phyloP scores from a whole-genome alignment of 35 echinoderm and acorn worm species.

The Apostichopus californicus region DNA sequence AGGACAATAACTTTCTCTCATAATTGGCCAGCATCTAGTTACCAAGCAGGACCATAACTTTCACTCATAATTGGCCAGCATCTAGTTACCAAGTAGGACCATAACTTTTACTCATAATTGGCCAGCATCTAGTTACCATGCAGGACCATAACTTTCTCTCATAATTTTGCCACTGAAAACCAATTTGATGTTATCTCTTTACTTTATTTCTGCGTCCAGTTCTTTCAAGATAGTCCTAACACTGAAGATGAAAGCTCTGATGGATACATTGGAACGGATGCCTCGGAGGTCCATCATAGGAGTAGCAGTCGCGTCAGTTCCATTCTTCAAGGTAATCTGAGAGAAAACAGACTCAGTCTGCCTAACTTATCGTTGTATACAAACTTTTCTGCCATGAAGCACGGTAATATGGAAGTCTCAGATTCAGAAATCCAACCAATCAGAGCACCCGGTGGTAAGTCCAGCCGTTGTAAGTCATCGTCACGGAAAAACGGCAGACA shows the following conservation, averaged over 20 bases:
- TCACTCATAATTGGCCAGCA: too few species aligned
- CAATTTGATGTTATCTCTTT: too few species aligned
- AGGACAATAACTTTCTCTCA: too few species aligned
- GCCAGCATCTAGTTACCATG: too few species aligned
- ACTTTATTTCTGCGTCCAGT: not conserved
- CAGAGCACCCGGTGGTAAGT: not conserved
- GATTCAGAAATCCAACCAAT: slow-evolving; percentile 5
- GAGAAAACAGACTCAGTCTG: slow-evolving; percentile 79
- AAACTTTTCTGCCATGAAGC: not conserved
- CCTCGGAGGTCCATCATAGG: not conserved
- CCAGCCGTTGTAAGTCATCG: not conserved
- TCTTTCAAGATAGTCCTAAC: slow-evolving; percentile 28
- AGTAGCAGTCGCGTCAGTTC: not conserved
- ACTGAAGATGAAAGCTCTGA: slow-evolving; percentile 38
- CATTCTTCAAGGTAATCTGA: not conserved
- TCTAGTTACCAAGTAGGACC: too few species aligned
- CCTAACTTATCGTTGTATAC: slow-evolving; percentile 69
- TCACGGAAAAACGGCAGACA: not conserved
- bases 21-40: too few species aligned
- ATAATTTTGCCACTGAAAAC: too few species aligned
- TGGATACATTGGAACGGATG: not conserved
- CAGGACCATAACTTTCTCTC: too few species aligned
- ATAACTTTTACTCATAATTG: too few species aligned
- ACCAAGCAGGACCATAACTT: too few species aligned
- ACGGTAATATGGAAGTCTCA: not conserved